A percentile compares a stretch with the other conserved stretches of the same genome.
These are phyloP conservation scores for Lepisosteus oculatus DNA, from an alignment of 2,113 vertebrate genomes.

Conservation along the genomic window DNA sequence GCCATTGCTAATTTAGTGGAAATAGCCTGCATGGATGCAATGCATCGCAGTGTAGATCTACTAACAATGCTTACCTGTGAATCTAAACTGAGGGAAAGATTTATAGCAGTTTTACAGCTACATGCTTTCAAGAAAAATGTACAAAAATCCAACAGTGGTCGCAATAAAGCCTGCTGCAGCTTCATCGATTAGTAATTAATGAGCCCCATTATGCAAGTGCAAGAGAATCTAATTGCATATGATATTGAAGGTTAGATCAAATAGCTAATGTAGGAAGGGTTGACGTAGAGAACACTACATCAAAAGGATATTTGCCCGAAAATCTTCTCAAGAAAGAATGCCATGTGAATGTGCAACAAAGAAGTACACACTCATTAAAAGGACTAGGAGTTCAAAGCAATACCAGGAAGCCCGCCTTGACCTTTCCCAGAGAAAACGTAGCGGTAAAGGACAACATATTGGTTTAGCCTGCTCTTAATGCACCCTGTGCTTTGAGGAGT, in stretches of 20 bases:
- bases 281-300: not conserved
- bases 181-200: not conserved
- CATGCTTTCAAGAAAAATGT: no score
- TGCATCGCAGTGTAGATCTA: not conserved
- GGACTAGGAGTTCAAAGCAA: not conserved
- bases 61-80: no score
- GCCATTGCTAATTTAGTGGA: not conserved
- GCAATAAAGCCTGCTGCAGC: not conserved
- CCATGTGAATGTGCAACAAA: not conserved
- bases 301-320: not conserved
- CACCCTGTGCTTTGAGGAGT: not conserved
- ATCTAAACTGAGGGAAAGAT: no score
- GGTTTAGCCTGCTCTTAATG: not conserved
- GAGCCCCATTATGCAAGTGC: not conserved
- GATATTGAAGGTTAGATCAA: not conserved
- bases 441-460: not conserved
- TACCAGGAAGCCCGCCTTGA: not conserved
- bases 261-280: slow-evolving; percentile 3
- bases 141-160: no score
- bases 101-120: no score
- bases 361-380: slow-evolving; percentile 1
- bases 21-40: not conserved
- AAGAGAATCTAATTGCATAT: not conserved
- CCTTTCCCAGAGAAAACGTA: not conserved
- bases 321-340: not conserved